Conservation (phyloP, 2,113 vertebrate species). For the Oryzias melastigma region DNA sequence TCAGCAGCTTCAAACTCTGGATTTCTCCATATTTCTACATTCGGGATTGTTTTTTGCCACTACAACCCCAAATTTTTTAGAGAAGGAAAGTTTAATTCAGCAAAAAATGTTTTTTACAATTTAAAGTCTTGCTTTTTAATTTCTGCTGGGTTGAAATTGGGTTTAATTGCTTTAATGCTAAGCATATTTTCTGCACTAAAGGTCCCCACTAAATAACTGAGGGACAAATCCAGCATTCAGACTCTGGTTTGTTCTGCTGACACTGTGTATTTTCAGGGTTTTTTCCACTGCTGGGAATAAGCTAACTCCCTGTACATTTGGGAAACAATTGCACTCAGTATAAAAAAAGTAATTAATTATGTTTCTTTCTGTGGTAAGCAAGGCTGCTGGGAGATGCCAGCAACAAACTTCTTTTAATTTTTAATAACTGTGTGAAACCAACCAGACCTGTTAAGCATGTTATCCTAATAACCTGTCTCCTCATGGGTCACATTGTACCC, state of each 20-base stretch:
- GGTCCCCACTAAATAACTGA: conserved; percentile 31
- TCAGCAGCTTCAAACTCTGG: conserved; percentile 26
- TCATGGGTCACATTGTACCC: not conserved
- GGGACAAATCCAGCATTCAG: conserved; percentile 53
- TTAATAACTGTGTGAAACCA: conserved; percentile 20
- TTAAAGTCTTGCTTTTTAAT: conserved; percentile 34
- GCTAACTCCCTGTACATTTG: conserved; percentile 21
- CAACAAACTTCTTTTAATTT: conserved; percentile 12
- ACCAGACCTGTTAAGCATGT: conserved; percentile 6
- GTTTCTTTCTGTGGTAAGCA: not conserved
- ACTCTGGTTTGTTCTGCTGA: conserved; percentile 49
- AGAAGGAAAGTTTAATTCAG: not conserved
- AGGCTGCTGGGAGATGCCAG: not conserved
- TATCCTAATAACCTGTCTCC: conserved; percentile 3
- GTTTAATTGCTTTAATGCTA: conserved; percentile 51
- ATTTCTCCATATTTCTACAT: conserved; percentile 18
- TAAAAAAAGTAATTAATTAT: conserved; percentile 22
- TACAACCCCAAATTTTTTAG: conserved; percentile 23
- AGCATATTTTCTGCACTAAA: conserved; percentile 42
- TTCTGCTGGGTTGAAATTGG: conserved; percentile 40
- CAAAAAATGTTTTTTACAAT: conserved; percentile 23
- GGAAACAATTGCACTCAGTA: conserved; percentile 17
- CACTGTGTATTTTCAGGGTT: conserved; percentile 22
- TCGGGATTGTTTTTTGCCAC: conserved; percentile 19
- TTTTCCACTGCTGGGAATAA: not conserved